These are phyloP conservation scores for Ursus arctos DNA, from an alignment of 2,113 vertebrate genomes.

Conservation along the genomic window DNA sequence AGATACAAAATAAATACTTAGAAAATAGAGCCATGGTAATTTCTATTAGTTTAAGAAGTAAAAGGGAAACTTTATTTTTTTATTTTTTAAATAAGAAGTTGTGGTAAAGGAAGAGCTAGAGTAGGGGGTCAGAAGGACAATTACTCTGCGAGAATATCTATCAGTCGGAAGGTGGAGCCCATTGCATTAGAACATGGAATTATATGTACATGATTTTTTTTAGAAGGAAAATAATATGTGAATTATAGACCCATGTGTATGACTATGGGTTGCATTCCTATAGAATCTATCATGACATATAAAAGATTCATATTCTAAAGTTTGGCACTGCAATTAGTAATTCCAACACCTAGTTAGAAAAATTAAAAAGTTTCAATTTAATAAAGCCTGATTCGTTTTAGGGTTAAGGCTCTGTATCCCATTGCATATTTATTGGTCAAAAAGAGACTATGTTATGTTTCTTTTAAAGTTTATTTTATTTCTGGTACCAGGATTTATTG, in stretches of 20 bases:
- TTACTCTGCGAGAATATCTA: background rate
- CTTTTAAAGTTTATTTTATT: background rate
- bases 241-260: background rate
- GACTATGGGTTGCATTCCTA: background rate
- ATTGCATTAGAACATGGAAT: background rate
- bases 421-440: background rate
- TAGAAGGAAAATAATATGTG: background rate
- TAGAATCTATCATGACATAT: background rate
- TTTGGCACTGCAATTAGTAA: background rate
- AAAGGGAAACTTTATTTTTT: background rate
- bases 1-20: background rate
- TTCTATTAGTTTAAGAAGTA: background rate
- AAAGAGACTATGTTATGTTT: background rate
- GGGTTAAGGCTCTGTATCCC: background rate
- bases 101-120: background rate
- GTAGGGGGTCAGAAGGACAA: rapidly evolving
- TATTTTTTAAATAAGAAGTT: background rate
- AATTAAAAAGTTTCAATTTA: background rate
- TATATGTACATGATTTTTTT: background rate
- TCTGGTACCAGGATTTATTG: background rate
- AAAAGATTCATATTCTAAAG: background rate
- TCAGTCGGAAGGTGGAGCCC: background rate
- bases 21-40: background rate
- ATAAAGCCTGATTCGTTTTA: background rate
- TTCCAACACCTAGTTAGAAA: background rate